These are phyloP conservation scores for Numenius arquata DNA, from an alignment of 2,113 vertebrate genomes.

Conservation along the genomic window DNA sequence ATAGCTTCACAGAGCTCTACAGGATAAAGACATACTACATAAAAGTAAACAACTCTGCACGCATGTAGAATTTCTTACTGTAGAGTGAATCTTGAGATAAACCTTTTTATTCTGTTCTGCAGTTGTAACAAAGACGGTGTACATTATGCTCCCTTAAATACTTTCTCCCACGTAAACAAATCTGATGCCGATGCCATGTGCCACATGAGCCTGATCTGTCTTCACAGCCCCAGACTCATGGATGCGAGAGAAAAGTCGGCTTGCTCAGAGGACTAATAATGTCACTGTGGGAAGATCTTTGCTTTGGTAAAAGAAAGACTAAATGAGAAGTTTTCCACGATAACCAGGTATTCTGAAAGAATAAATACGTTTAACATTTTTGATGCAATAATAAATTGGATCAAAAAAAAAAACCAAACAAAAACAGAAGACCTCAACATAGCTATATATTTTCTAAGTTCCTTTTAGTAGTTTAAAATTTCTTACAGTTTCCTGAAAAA, in stretches of 20 bases:
- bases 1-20: background rate
- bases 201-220: background rate
- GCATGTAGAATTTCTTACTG: fast-evolving
- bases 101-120: background rate
- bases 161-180: background rate
- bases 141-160: background rate
- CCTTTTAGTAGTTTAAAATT: background rate
- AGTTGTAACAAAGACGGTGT: background rate
- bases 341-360: background rate
- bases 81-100: background rate
- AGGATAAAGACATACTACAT: fast-evolving
- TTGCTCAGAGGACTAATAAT: background rate
- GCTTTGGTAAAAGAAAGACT: background rate
- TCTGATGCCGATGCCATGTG: background rate
- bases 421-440: background rate
- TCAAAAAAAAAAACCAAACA: background rate
- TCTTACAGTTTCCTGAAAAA: background rate
- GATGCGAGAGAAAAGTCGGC: background rate
- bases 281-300: fast-evolving
- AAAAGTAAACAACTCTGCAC: background rate
- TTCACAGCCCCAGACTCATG: background rate
- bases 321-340: background rate
- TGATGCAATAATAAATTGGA: background rate
- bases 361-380: background rate
- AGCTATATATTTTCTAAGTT: background rate